A percentile compares a stretch with the other conserved stretches of the same genome.
These are phyloP conservation scores for Poecilia wingei DNA, from an alignment of 2,797 vertebrate genomes.

Conservation along the genomic window DNA sequence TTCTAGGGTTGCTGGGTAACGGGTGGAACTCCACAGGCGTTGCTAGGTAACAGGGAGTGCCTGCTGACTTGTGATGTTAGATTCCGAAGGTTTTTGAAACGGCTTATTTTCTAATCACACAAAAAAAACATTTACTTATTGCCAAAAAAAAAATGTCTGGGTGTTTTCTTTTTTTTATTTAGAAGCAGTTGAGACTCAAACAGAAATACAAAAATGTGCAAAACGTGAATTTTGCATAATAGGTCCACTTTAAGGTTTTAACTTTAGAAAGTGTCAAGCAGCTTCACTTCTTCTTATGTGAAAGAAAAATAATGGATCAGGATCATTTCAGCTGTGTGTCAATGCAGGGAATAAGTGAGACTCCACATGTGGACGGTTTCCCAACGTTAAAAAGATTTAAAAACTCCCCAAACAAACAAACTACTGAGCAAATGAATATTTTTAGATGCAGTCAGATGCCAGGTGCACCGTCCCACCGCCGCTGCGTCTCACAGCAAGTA, in stretches of 20 bases:
- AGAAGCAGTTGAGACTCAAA: no score
- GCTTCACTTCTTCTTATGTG: not conserved
- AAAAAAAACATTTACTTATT: no score
- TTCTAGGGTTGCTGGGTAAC: no score
- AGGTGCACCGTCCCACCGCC: constrained; percentile 48
- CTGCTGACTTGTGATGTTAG: no score
- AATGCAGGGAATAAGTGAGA: not conserved
- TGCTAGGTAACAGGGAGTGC: no score
- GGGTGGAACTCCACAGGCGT: no score
- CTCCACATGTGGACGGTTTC: not conserved
- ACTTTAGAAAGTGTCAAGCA: constrained; percentile 12
- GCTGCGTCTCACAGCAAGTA: constrained; percentile 30
- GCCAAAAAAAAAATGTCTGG: no score
- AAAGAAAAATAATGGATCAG: not conserved
- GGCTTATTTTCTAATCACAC: no score
- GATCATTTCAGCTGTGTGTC: not conserved
- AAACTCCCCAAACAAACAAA: not conserved
- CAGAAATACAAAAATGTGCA: no score
- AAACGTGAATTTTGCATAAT: no score
- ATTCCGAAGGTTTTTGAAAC: no score
- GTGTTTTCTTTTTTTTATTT: no score
- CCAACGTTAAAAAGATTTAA: not conserved
- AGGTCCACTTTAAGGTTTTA: not conserved
- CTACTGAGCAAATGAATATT: constrained; percentile 41
- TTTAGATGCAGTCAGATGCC: constrained; percentile 32